Base-by-base conservation (phyloP, 2,113 vertebrate genomes). In the Neoarius graeffei region DNA sequence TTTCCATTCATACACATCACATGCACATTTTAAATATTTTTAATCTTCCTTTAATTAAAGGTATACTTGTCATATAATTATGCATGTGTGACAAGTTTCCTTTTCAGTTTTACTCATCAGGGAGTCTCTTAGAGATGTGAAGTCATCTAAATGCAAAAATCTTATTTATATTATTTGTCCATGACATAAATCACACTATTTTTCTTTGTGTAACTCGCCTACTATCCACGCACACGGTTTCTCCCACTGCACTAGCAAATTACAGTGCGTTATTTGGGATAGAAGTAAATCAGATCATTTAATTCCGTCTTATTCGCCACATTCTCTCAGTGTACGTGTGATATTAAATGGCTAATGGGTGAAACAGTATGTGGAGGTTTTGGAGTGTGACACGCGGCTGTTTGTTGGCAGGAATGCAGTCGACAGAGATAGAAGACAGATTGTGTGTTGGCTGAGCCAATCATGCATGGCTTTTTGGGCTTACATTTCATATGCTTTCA, bases 401-500 rank as follows among this genome's bases (percentile, higher is more conserved):
- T 84, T 25, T 80, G 84, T 79, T 90, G 89, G 87, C 71, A 88
- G 85, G 79, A 86, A 76, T 9, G 30, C 56, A 50, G 77, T 42
- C 60, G 82, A 86, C 23, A 82, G 88, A 76, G 73, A 81, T 76
- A 87, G 89, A 84, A 85, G 88, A 85, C 92, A 91, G 91, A 92
- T 85, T 91, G 90, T 30, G 62, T 87, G 89, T 88, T 85, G 90
- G 86, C 87, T 86, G 83, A 85, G 86, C 71, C 74, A 59, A 89
- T 91, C 80, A 23, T 14, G 66, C 85, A 57, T 50, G n/a, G 57
- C 42, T 91, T 89, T 88, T 89, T 86, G 86, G 85, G 69, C 85
- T 85, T 89, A 85, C 71, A 69, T 89, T 88, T 88, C 84, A 91
- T 89, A 91, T 90, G 87, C 88, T 91, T 90, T 89, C 87, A 67